Base-by-base conservation (phyloP, 2,797 vertebrate genomes). In the Enteromius unitaeniatus region DNA sequence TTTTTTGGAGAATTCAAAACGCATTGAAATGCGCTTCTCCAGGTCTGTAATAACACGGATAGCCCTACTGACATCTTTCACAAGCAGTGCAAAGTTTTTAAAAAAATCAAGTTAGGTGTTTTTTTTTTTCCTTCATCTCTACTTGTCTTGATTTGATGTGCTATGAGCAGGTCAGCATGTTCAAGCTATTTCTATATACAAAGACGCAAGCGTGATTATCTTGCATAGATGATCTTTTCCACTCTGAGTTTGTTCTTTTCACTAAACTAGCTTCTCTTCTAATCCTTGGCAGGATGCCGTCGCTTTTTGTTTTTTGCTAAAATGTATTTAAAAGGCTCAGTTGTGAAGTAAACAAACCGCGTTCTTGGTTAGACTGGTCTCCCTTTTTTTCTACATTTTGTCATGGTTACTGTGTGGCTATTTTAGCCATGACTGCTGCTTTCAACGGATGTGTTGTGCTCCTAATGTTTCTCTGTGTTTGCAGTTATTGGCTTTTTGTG, bases 401-500 rank as follows among this genome's bases (percentile, higher is more conserved):
- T 34, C 62, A 65, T 65, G 28, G 62, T 65, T 65, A 65, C 28
- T 34, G 62, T 10, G 70, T 76, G 76, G 53, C 75, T 83, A 70
- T 65, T 34, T 83, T 72, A 51, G 79, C 60, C n/a, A 3, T 51
- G 21, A 65, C 77, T 81, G 72, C 64, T 83, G 79, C 15, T 31
- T 64, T 64, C 28, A 17, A 14, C 3, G 1, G 62, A 64, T 64
- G 62, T 19, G 7, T 31, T 64, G 62, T 65, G 62, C 62, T 65
- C 62, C 28, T 65, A 65, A 34, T 65, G 15, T 7, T 3, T 65
- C 23, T 49, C 31, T 72, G 28, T 67, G 82, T 85, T 85, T 87
- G 81, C 78, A 84, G 88, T 84, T 78, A 86, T 65, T 31, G 84
- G 51, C 49, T 80, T 82, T 80, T 69, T 60, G 47, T 42, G 64